Conservation (phyloP, 2,113 vertebrate species). For the Nothocercus julius region DNA sequence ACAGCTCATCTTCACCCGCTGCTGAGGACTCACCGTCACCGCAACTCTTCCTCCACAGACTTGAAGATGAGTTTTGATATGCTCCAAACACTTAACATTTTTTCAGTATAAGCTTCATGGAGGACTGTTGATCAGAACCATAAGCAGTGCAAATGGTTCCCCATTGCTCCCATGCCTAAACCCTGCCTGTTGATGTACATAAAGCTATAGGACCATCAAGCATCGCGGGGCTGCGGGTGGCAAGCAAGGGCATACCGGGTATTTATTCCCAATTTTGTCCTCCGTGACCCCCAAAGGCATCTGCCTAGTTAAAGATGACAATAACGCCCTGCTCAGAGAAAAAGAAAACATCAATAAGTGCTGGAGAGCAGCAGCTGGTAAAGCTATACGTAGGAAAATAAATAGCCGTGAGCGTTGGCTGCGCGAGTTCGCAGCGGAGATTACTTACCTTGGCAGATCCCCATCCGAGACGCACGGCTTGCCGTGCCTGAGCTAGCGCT, state of each 20-base stretch:
- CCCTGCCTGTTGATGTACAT: neutral
- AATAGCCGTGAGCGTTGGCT: conserved; percentile 46
- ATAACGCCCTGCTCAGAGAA: conserved; percentile 6
- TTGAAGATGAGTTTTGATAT: conserved; percentile 21
- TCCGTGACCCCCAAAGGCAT: neutral
- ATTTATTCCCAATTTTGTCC: neutral
- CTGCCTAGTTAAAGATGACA: neutral
- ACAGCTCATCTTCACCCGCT: neutral
- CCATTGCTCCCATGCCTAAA: neutral
- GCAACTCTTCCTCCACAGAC: neutral
- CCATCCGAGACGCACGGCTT: conserved; percentile 25
- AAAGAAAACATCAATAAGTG: conserved; percentile 48
- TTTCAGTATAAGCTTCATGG: neutral
- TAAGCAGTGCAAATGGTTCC: conserved; percentile 11
- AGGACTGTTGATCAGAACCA: neutral
- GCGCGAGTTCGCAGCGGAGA: conserved; percentile 58
- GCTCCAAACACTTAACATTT: neutral
- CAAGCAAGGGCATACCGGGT: neutral
- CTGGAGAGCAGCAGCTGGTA: conserved; percentile 63
- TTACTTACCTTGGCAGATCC: conserved; percentile 75
- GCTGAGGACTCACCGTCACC: neutral
- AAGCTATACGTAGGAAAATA: conserved; percentile 72
- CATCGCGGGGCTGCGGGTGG: neutral
- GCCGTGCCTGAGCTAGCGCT: conserved; percentile 48
- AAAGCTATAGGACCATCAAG: neutral